Base-by-base conservation (phyloP, 2,888 invertebrate species). In the Glyphotaelius pellucidus region DNA sequence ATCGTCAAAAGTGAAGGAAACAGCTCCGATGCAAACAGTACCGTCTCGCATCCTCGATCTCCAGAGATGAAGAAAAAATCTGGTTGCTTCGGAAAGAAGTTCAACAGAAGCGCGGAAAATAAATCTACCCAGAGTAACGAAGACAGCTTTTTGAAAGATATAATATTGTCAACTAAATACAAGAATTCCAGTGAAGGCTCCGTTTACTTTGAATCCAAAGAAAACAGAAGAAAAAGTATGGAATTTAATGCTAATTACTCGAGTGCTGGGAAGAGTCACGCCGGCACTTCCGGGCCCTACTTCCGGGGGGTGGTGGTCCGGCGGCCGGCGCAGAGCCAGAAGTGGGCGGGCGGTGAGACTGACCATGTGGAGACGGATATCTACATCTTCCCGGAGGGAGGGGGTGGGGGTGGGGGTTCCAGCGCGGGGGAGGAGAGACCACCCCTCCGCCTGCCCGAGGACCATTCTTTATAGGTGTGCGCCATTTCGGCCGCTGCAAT, bases 391-490 rank as follows among this genome's bases (percentile, higher is more conserved):
- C 92, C 92, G 3, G 92, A 92, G 81, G 92, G 92, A 3, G 92
- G 81, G 15, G 81, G 92, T 7, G 92, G 81, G 15, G 81, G 81
- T 31, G 31, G 30, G 31, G 81, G 31, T 25, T 67, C 67, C 67
- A 67, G 67, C 67, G 25, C n/a, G 2, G 67, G 25, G n/a, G 67
- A 67, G 25, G 67, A 67, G 25, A 67, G 67, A n/a, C 67, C 67
- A 1, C n/a, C 67, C 7, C n/a, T n/a, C 25, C 81, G 80, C 67
- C 52, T 83, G 12, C 86, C 89, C 32, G 91, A 91, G 35, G 92
- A 92, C 35, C 47, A 88, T 19, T 80, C 90, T 47, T 93, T 93
- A 93, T 93, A 93, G 93, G 93, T 93, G 90, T 91, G 91, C 81
- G 84, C 83, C 32, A 92, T 93, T 91, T 93, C 93, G 91, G 92